Base-by-base conservation (phyloP, 2,888 invertebrate species). In the Zaprionus obscuricornis region DNA sequence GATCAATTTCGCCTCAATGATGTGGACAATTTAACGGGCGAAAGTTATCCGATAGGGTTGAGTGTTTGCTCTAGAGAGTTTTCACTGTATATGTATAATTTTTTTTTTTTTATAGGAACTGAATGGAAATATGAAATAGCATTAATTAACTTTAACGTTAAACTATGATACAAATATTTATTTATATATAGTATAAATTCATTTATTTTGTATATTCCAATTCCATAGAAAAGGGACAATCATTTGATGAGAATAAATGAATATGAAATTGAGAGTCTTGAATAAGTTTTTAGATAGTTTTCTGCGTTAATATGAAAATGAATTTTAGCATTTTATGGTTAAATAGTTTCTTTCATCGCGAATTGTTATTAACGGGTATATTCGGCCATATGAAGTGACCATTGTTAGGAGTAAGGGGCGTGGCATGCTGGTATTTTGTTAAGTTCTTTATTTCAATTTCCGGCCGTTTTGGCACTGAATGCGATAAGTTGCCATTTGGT, bases 401-500 rank as follows among this genome's bases (percentile, higher is more conserved):
- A 55, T 43, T 29, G 31, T 34, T 26, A 14, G 36, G 6, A 49
- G 11, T 39, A 24, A 24, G 24, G 4, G 8, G 8, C 24, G 8
- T 8, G n/a, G n/a, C n/a, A n/a, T n/a, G n/a, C n/a, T 26, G 2
- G 16, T 11, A 24, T 62, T 34, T 42, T 17, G n/a, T 36, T 31
- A 36, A 66, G 64, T 66, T 66, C 66, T 58, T 79, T 63, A 70
- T 74, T 74, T 74, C 74, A 74, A 74, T 74, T 74, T 79, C 76
- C 74, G 70, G 49, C 62, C 49, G 54, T 74, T 73, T 78, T 74
- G 49, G 59, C 66, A 56, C 47, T 29, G 40, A 62, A 47, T 22
- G 66, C 75, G 72, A 66, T 74, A 74, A 74, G 76, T 79, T 75
- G 76, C 66, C 59, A 71, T 71, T 70, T 74, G 55, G 71, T 47